A percentile compares a stretch with the other conserved stretches of the same genome.
phyloP scores from a whole-genome alignment of 2,888 invertebrate species.

The Acanthosoma haemorrhoidale region DNA sequence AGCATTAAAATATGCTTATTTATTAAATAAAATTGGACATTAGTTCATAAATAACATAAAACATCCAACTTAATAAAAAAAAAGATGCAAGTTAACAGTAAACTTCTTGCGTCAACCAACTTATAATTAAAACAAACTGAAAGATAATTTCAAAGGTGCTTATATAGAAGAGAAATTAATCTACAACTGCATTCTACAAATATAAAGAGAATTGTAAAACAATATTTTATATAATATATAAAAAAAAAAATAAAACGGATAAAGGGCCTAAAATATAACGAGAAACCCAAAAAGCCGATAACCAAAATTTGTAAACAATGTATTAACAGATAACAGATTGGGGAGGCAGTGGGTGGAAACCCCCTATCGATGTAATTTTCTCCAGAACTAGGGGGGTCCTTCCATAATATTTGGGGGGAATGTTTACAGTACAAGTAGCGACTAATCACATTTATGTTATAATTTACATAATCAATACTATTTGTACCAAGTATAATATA shows the following conservation, averaged over 20 bases:
- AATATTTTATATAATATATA: conserved; percentile 27
- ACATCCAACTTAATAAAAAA: conserved; percentile 34
- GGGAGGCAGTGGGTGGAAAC: conserved; percentile 19
- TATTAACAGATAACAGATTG: conserved; percentile 38
- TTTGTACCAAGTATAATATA: conserved; percentile 22
- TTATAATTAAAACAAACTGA: conserved; percentile 38
- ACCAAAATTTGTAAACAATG: conserved; percentile 39
- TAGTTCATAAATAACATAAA: conserved; percentile 31
- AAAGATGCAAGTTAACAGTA: conserved; percentile 39
- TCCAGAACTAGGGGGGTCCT: conserved; percentile 44
- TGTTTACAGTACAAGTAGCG: conserved; percentile 6
- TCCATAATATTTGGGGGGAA: conserved; percentile 33
- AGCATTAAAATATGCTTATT: conserved; percentile 35
- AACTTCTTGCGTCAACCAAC: conserved; percentile 41
- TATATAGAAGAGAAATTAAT: conserved; percentile 37
- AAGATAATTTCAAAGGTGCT: conserved; percentile 37
- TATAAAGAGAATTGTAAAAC: conserved; percentile 38
- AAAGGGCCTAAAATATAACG: conserved; percentile 39
- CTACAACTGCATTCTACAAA: conserved; percentile 39
- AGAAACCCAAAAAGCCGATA: conserved; percentile 38
- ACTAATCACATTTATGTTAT: conserved; percentile 22
- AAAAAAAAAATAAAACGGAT: conserved; percentile 30
- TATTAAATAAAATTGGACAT: conserved; percentile 36
- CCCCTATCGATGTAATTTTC: conserved; percentile 43
- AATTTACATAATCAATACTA: conserved; percentile 26